Conservation (phyloP, 1,140 invertebrate species). For the Centruroides vittatus region DNA sequence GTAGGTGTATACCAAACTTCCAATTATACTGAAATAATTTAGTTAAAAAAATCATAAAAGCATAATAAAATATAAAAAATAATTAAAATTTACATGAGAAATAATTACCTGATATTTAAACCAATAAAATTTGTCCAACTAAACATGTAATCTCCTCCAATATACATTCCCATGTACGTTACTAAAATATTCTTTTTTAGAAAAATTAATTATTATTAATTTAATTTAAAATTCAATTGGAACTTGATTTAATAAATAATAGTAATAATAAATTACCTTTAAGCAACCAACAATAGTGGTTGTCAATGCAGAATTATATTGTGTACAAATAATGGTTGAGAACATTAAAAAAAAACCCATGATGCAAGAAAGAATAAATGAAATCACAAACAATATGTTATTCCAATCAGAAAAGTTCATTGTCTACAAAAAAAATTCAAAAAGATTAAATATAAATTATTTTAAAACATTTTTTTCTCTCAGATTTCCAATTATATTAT, state of each 20-base stretch:
- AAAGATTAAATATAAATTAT: too few species aligned
- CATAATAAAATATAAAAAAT: too few species aligned
- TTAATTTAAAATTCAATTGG: not conserved
- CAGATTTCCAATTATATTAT: not conserved
- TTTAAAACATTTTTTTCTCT: not conserved
- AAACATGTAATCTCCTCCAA: slow-evolving; percentile 95
- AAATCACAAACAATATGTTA: slow-evolving; percentile 56
- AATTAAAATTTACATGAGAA: not conserved
- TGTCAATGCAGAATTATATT: slow-evolving; percentile 91
- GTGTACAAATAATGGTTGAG: slow-evolving; percentile 86
- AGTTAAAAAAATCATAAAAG: too few species aligned
- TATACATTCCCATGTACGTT: slow-evolving; percentile 71
- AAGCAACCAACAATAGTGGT: slow-evolving; percentile 96
- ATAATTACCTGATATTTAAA: slow-evolving; percentile 55
- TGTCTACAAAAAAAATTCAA: slow-evolving; percentile 27
- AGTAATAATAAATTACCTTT: slow-evolving; percentile 38
- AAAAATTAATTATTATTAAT: not conserved
- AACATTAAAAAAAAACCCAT: slow-evolving; percentile 96
- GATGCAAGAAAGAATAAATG: slow-evolving; percentile 80
- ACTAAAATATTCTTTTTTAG: slow-evolving; percentile 31
- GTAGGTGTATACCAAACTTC: slow-evolving; percentile 39
- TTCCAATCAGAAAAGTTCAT: slow-evolving; percentile 53
- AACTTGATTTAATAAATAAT: not conserved
- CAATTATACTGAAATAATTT: slow-evolving; percentile 45
- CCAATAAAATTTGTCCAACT: slow-evolving; percentile 85